A percentile compares a stretch with the other conserved stretches of the same genome.
Conservation (phyloP, 37 sponge, comb jelly and placozoan genomes). For the Bolinopsis microptera region DNA sequence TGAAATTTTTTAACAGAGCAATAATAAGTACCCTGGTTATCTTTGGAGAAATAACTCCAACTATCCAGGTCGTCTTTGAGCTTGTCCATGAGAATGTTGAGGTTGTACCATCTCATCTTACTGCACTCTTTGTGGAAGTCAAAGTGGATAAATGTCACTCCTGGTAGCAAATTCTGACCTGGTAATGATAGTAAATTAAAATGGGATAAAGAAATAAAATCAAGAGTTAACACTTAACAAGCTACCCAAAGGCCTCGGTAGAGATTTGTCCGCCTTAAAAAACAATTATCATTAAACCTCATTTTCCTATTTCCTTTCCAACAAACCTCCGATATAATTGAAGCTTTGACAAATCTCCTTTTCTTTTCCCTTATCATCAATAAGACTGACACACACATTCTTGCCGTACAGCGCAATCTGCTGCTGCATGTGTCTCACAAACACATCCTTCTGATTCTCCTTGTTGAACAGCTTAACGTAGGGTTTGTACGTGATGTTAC, state of each 20-base stretch:
- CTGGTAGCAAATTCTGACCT: neutral
- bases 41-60: slow-evolving; percentile 70
- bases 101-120: slow-evolving; percentile 89
- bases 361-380: slow-evolving; percentile 53
- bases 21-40: neutral
- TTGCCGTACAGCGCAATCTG: slow-evolving; percentile 34
- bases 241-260: too few relatives aligned
- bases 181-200: neutral
- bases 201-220: neutral
- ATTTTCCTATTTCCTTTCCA: neutral
- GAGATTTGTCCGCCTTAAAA: too few relatives aligned
- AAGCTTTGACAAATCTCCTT: slow-evolving; percentile 47
- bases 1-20: neutral
- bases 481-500: slow-evolving; percentile 90
- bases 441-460: slow-evolving; percentile 66
- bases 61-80: slow-evolving; percentile 70
- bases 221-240: neutral
- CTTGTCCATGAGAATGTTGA: slow-evolving; percentile 78
- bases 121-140: slow-evolving; percentile 99
- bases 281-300: too few relatives aligned
- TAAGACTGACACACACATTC: slow-evolving; percentile 23
- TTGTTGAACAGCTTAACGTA: slow-evolving; percentile 68
- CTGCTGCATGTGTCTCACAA: neutral
- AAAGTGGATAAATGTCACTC: slow-evolving; percentile 77
- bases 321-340: slow-evolving; percentile 9